These are phyloP conservation scores for Archips crataeganus DNA, from an alignment of 2,888 invertebrate genomes.

Conservation along the genomic window DNA sequence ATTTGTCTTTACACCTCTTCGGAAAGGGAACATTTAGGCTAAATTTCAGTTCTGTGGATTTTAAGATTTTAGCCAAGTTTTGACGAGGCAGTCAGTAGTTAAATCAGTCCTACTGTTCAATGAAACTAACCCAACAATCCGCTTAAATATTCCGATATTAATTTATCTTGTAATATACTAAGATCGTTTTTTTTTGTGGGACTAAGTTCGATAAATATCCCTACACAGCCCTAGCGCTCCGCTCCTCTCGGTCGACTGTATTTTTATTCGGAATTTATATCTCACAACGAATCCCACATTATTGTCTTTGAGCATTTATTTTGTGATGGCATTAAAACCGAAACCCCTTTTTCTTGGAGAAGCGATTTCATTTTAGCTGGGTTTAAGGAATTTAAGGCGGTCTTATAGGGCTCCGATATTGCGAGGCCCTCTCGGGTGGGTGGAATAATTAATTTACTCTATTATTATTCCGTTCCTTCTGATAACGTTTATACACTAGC, in stretches of 20 bases:
- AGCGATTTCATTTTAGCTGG: slow-evolving; percentile 85
- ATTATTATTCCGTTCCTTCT: slow-evolving; percentile 76
- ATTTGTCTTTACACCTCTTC: no score
- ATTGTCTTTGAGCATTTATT: slow-evolving; percentile 84
- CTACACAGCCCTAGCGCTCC: slow-evolving; percentile 50
- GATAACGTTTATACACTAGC: slow-evolving; percentile 64
- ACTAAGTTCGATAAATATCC: slow-evolving; percentile 45
- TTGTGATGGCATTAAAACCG: slow-evolving; percentile 83
- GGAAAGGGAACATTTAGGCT: no score
- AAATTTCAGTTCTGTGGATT: no score
- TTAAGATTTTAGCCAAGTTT: no score
- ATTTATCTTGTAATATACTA: no score
- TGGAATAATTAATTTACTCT: slow-evolving; percentile 82
- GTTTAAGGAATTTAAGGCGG: slow-evolving; percentile 82
- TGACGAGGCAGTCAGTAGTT: no score
- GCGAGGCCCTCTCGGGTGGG: slow-evolving; percentile 59
- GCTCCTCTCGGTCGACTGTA: slow-evolving; percentile 63
- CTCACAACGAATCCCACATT: slow-evolving; percentile 82
- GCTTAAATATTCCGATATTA: no score
- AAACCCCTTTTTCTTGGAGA: slow-evolving; percentile 83
- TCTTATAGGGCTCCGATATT: slow-evolving; percentile 73
- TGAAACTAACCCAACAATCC: no score
- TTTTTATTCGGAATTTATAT: slow-evolving; percentile 85
- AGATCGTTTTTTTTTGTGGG: not conserved
- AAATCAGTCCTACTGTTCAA: no score